A percentile compares a stretch with the other conserved stretches of the same genome.
These are phyloP conservation scores for Lepidostoma basale DNA, from an alignment of 1,140 invertebrate genomes.

Conservation along the genomic window DNA sequence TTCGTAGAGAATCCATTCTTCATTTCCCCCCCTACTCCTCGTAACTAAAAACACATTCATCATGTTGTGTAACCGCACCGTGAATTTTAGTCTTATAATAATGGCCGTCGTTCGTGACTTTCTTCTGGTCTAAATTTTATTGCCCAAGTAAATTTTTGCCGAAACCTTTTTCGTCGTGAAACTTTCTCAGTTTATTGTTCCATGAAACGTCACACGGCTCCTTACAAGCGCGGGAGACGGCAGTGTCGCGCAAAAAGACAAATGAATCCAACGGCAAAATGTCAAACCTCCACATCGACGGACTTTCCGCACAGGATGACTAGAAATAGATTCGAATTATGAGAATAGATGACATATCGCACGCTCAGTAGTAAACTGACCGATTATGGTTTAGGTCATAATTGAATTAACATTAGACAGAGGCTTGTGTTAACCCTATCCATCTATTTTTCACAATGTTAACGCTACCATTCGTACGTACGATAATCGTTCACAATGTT, in stretches of 20 bases:
- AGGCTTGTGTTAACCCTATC: no score
- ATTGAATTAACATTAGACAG: no score
- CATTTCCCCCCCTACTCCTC: neutral
- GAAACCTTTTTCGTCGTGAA: conserved; percentile 13
- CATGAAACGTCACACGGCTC: conserved; percentile 18
- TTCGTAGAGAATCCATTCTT: neutral
- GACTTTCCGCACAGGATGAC: no score
- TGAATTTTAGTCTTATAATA: conserved; percentile 8
- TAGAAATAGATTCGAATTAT: no score
- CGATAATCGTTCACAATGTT: no score
- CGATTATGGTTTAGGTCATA: no score
- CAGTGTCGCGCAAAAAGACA: conserved; percentile 22
- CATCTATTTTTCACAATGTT: no score
- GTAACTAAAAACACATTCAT: neutral
- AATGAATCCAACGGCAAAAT: conserved; percentile 16
- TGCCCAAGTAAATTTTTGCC: conserved; percentile 3
- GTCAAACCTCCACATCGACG: conserved; percentile 14
- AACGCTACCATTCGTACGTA: no score
- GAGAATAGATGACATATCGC: no score
- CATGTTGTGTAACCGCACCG: neutral
- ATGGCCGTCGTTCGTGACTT: conserved; percentile 8
- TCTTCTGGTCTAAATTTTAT: conserved; percentile 6
- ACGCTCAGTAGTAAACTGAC: no score
- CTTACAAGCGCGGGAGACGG: conserved; percentile 15
- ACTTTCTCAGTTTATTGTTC: conserved; percentile 18